Base-by-base conservation (phyloP, 1,140 invertebrate genomes). In the Laodelphax striatellus region DNA sequence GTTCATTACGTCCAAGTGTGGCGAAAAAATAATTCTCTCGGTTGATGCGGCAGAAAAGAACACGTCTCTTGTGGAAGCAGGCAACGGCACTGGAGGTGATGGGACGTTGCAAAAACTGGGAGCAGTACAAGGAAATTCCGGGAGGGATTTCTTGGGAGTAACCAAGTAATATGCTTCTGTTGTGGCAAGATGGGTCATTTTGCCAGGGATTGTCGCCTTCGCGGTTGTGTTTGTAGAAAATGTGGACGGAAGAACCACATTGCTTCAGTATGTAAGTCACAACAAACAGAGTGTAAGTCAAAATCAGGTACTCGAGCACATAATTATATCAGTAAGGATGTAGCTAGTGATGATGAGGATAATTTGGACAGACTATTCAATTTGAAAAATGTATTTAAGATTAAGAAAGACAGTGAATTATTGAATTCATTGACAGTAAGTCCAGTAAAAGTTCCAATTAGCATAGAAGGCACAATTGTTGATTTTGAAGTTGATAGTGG, bases 401-500 rank as follows among this genome's bases (percentile, higher is more conserved):
- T 17, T 8, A 56, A 38, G 6, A 16, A 31, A 8, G 24, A 24
- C 5, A 41, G 16, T 14, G 8, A 5, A 8, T 17, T 17, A 6
- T 3, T 31, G 6, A 14, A 31, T 16, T 9, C 10, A 4, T 31
- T 38, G 11, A 56, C 2, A 21, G 14, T 34, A 5, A 34, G 9
- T 16, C 28, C 21, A n/a, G 31, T 31, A 2, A 56, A 3, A 11
- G 52, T 54, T 2, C n/a, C 21, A 9, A 8, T 54, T 4, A 14
- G 2, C 5, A 22, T 54, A 4, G 52, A 19, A 54, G 21, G 21
- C 6, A 54, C 6, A 54, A n/a, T n/a, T 4, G 5, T 54, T 13
- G 5, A 54, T 9, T 54, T 54, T 54, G 52, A 56, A 34, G 55
- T 56, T 5, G 55, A 56, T n/a, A 31, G 28, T n/a, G 21, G 21